Conservation (phyloP, 23 tunicate species). For the Halocynthia roretzi region DNA sequence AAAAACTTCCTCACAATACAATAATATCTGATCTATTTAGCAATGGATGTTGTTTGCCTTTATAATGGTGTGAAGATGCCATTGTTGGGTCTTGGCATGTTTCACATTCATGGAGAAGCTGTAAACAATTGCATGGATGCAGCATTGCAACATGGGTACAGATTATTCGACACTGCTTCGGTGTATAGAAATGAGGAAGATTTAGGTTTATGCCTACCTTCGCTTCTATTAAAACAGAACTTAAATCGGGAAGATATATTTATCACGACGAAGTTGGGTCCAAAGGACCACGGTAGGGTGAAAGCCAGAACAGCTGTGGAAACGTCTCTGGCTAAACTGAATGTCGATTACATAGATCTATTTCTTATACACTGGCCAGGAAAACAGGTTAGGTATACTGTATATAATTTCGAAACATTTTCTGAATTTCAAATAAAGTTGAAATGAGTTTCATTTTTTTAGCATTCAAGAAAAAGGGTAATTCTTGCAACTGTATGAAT, state of each 20-base stretch:
- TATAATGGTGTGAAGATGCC: constrained; percentile 42
- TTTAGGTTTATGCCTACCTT: constrained; percentile 45
- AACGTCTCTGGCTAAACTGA: constrained; percentile 35
- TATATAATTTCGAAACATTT: neutral
- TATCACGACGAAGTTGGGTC: constrained; percentile 78
- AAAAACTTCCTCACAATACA: no score
- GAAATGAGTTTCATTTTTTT: neutral
- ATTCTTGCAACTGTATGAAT: neutral
- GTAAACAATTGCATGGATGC: constrained; percentile 30
- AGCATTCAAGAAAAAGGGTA: neutral
- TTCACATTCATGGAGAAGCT: constrained; percentile 39
- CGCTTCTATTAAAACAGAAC: constrained; percentile 34
- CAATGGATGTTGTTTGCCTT: constrained; percentile 7
- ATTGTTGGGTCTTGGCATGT: constrained; percentile 48
- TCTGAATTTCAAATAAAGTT: neutral
- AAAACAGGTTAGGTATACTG: constrained; percentile 23
- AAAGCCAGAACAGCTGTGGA: constrained; percentile 32
- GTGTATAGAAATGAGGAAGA: constrained; percentile 70
- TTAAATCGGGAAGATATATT: constrained; percentile 57
- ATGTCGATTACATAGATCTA: constrained; percentile 53
- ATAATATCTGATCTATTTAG: no score
- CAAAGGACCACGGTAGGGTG: constrained; percentile 40
- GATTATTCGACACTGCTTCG: constrained; percentile 78
- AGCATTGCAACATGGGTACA: constrained; percentile 52
- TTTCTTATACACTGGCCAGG: constrained; percentile 94